These are phyloP conservation scores for Ctenochaetus hawaiiensis DNA, from an alignment of 2,797 vertebrate genomes.

Conservation along the genomic window DNA sequence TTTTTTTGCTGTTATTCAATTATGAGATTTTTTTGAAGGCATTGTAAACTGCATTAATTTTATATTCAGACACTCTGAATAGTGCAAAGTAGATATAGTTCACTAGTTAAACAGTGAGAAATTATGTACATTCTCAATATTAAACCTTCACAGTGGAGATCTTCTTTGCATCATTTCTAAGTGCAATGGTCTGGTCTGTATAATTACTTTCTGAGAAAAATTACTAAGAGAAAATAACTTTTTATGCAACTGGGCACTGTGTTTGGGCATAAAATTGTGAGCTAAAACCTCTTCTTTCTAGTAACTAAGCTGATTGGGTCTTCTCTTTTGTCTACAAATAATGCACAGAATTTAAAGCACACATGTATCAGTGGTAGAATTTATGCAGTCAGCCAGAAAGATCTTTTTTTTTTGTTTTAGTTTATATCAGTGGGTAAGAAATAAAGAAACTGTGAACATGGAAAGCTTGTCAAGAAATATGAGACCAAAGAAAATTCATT, in stretches of 20 bases:
- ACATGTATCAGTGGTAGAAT: background rate
- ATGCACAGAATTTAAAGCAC: background rate
- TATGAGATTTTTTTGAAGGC: background rate
- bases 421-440: background rate
- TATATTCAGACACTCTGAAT: background rate
- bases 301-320: background rate
- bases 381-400: background rate
- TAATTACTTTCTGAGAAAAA: background rate
- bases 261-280: background rate
- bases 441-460: background rate
- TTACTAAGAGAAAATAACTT: background rate
- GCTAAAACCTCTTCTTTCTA: background rate
- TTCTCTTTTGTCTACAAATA: background rate
- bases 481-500: background rate
- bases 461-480: background rate
- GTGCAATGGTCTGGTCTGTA: background rate
- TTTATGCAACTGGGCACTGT: slow-evolving; percentile 20
- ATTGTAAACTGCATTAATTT: background rate
- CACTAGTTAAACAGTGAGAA: background rate
- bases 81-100: background rate
- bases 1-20: background rate
- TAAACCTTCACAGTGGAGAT: background rate
- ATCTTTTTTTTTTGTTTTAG: too few relatives aligned
- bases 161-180: background rate
- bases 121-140: slow-evolving; percentile 2